Evolutionary conservation across 1,140 invertebrate species (phyloP).

Genomic region (Drosophila sulfurigaster): DNA sequence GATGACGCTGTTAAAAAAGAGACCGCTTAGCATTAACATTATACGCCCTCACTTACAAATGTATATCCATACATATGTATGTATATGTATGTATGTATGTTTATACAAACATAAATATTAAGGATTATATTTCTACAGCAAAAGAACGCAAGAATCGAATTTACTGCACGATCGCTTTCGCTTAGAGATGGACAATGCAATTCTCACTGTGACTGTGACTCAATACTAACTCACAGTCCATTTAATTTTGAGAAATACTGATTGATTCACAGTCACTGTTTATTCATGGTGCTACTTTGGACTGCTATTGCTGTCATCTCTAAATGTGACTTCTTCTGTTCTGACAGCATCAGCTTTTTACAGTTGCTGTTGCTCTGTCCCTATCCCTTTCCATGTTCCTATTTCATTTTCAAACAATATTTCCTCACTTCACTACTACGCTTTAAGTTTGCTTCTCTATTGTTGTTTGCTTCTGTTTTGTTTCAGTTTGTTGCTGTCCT

Average conservation of each 20-base stretch:
- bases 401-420: background rate
- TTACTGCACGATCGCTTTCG: background rate
- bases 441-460: background rate
- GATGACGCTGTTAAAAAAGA: conserved; percentile 2
- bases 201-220: conserved; percentile 8
- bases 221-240: background rate
- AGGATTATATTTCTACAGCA: conserved; percentile 3
- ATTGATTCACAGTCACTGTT: no score
- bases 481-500: conserved; percentile 17
- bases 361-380: background rate
- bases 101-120: no score
- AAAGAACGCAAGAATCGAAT: background rate
- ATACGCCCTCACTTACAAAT: background rate
- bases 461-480: background rate
- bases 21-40: conserved; percentile 1
- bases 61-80: background rate
- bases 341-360: conserved; percentile 15
- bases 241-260: no score
- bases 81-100: background rate
- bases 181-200: conserved; percentile 13
- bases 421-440: background rate
- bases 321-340: conserved; percentile 10
- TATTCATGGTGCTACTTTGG: no score
- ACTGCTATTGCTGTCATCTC: background rate
- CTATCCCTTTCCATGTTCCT: background rate